A percentile compares a stretch with the other conserved stretches of the same genome.
Evolutionary conservation across 2,113 vertebrate genomes (phyloP).

Genomic region (Mesocricetus auratus): DNA sequence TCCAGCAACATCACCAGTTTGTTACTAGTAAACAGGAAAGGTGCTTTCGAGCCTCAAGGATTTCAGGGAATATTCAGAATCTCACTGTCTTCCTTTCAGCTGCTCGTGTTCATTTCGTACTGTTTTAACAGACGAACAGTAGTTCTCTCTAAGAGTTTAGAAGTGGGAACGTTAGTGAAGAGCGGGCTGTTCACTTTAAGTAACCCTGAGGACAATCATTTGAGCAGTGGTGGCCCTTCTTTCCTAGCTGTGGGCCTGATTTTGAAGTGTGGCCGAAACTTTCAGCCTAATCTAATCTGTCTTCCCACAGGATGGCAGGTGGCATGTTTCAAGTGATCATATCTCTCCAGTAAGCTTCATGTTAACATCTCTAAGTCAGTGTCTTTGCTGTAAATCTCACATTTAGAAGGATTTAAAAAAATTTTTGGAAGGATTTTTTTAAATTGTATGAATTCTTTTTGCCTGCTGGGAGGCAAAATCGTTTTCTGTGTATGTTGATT

Average conservation of each 20-base stretch:
- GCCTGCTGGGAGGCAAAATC: background rate
- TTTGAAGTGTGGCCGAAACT: constrained; percentile 36
- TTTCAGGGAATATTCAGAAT: constrained; percentile 41
- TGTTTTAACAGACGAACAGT: background rate
- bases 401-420: background rate
- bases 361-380: background rate
- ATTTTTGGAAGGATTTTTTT: no score
- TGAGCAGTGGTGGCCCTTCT: background rate
- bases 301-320: background rate
- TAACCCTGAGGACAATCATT: background rate
- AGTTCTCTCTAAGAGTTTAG: background rate
- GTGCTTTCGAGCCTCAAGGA: background rate
- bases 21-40: background rate
- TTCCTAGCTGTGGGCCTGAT: background rate
- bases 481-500: background rate
- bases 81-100: background rate
- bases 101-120: background rate
- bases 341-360: background rate
- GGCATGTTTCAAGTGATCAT: background rate
- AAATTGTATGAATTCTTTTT: constrained; percentile 12
- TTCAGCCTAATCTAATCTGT: constrained; percentile 13
- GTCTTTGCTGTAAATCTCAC: constrained; percentile 41
- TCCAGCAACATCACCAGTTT: background rate
- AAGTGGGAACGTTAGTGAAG: background rate
- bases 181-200: background rate